A percentile compares a stretch with the other conserved stretches of the same genome.
phyloP scores from a whole-genome alignment of 2,113 vertebrate species.

The Haemorhous mexicanus region DNA sequence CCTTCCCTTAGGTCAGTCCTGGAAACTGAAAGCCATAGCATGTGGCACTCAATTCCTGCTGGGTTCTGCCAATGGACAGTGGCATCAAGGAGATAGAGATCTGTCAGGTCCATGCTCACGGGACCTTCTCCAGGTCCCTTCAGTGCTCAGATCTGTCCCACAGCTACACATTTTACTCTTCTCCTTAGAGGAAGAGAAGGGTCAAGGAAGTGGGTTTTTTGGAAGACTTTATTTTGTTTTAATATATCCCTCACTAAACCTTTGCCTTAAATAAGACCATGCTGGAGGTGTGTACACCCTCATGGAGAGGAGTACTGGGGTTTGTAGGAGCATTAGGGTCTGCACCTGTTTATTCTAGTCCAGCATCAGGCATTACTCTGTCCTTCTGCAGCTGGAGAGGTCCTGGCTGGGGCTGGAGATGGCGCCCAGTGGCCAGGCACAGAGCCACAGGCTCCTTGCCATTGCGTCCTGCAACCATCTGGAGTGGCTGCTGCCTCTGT shows the following conservation, averaged over 20 bases:
- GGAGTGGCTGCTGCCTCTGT: not conserved
- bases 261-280: not conserved
- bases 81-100: not conserved
- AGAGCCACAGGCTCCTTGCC: not conserved
- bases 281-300: accelerated
- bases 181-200: not conserved
- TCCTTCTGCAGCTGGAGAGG: not conserved
- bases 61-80: not conserved
- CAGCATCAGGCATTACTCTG: not conserved
- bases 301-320: not conserved
- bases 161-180: accelerated
- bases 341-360: not conserved
- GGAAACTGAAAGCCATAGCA: not conserved
- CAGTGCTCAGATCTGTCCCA: not conserved
- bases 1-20: not conserved
- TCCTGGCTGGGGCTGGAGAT: not conserved
- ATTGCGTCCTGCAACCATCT: not conserved
- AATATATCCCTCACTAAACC: not conserved
- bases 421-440: not conserved
- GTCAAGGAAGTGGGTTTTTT: not conserved
- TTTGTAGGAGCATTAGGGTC: not conserved
- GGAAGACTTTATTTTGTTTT: not conserved
- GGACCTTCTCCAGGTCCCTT: not conserved
- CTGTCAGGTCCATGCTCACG: too few species aligned
- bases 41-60: not conserved